Base-by-base conservation (phyloP, 2,113 vertebrate genomes). In the Pao palembangensis region DNA sequence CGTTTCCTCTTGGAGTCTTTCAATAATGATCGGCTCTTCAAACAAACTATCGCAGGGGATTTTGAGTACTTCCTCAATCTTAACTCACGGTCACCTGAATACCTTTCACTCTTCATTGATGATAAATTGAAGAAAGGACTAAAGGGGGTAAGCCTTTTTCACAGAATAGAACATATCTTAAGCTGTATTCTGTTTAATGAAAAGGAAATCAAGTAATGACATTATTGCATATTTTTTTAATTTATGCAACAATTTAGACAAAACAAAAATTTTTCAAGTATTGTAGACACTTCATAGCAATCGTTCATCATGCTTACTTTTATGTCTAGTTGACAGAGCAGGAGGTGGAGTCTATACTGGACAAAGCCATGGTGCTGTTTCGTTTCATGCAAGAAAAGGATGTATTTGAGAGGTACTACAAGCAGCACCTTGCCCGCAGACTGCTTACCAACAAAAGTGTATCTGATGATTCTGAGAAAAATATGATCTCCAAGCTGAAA, bases 301-400 rank as follows among this genome's bases (percentile, higher is more conserved):
- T 20, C 1, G 25, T 51, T 55, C 18, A 8, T 15, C 2, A 4
- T 16, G 13, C 3, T 8, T 16, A 20, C 0, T 57, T 64, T 64
- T 59, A 34, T 58, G n/a, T 83, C 2, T 86, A 98, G 97, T 85
- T 99, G 83, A 98, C 97, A 49, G 97, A 98, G 76, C 97, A 99
- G 85, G 97, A 98, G 87, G 97, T 98, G 87, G 97, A 99, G 90
- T 95, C 96, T 25, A 99, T 99, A 89, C 90, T 99, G 91, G 97
- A 99, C 91, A 99, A 98, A 81, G 96, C 97, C 75, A 99, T 99
- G 97, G 96, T 99, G 85, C 90, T 99, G 51, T 99, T 99, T 92
- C 94, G 96, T 80, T 99, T 98, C 91, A 98, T 99, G 94, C 96
- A 99, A 90, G 97, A 99, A 82, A 99, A 99, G 63, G 97, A 99